Conservation (phyloP, 2,888 invertebrate genomes). For the Tortrix viridana region DNA sequence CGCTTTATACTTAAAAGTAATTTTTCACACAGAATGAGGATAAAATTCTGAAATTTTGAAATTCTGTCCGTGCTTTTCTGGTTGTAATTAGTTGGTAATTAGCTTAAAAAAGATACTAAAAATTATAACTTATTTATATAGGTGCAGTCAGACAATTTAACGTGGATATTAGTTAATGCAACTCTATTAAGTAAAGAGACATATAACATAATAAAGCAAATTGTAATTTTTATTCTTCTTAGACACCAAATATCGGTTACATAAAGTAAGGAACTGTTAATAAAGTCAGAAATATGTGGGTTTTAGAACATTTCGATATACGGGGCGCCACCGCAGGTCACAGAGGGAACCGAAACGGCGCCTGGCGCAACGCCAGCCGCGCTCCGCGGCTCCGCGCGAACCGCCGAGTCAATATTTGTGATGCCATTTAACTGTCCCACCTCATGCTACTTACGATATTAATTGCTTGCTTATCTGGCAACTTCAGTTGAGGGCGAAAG, state of each 20-base stretch:
- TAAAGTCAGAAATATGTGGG: constrained; percentile 10
- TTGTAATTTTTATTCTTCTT: background rate
- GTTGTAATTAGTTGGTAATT: too few relatives aligned
- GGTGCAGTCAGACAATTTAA: too few relatives aligned
- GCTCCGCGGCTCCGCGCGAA: constrained; percentile 50
- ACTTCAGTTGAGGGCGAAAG: constrained; percentile 39
- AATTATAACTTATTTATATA: too few relatives aligned
- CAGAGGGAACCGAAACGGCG: constrained; percentile 44
- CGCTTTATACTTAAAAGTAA: constrained; percentile 57
- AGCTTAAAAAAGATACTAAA: too few relatives aligned
- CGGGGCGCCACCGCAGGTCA: constrained; percentile 11
- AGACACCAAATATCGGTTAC: background rate
- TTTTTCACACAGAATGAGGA: constrained; percentile 46
- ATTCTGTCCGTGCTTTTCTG: too few relatives aligned
- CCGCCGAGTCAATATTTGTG: constrained; percentile 77
- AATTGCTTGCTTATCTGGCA: constrained; percentile 56
- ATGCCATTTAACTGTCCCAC: constrained; percentile 69
- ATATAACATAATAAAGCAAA: too few relatives aligned
- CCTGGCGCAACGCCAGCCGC: constrained; percentile 41
- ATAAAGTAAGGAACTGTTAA: background rate
- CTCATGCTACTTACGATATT: constrained; percentile 57
- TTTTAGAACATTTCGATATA: constrained; percentile 22
- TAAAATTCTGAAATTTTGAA: background rate
- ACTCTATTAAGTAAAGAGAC: too few relatives aligned
- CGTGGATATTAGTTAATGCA: too few relatives aligned